phyloP scores from a whole-genome alignment of 2,888 invertebrate species.

The Augiades crinisus region DNA sequence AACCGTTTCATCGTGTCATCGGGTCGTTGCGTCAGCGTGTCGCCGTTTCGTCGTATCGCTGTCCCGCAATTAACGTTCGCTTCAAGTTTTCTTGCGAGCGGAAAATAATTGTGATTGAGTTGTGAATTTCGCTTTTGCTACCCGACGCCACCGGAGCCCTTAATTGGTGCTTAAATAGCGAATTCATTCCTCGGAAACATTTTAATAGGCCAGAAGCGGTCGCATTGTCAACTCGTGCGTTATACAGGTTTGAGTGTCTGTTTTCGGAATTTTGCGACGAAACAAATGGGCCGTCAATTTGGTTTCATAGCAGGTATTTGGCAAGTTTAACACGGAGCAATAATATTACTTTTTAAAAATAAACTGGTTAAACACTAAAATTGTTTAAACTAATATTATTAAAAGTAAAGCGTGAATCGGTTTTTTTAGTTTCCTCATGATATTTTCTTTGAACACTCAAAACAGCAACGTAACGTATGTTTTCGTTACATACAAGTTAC shows the following conservation, averaged over 20 bases:
- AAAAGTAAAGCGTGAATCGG: too few species aligned
- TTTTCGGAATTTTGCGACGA: slow-evolving; percentile 1
- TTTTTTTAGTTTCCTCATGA: too few species aligned
- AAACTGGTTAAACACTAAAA: too few species aligned
- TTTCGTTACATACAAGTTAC: too few species aligned
- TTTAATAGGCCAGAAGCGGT: slow-evolving; percentile 36
- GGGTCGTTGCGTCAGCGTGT: not conserved
- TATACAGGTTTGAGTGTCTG: not conserved
- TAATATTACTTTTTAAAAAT: too few species aligned
- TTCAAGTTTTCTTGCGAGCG: slow-evolving; percentile 65
- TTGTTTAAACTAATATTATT: too few species aligned
- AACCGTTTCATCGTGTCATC: too few species aligned
- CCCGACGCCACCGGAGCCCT: slow-evolving; percentile 51
- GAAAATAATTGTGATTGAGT: slow-evolving; percentile 72
- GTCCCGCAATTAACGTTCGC: slow-evolving; percentile 59
- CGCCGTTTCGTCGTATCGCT: slow-evolving; percentile 31
- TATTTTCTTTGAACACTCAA: too few species aligned
- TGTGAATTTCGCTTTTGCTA: slow-evolving; percentile 60
- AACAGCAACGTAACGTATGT: too few species aligned
- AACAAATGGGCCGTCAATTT: not conserved
- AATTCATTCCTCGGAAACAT: slow-evolving; percentile 50
- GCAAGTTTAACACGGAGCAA: too few species aligned
- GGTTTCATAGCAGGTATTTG: too few species aligned
- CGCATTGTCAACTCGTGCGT: slow-evolving; percentile 13
- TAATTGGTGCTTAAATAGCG: slow-evolving; percentile 70